Base-by-base conservation (phyloP, 1,140 invertebrate genomes). In the Probaryconus sp. region DNA sequence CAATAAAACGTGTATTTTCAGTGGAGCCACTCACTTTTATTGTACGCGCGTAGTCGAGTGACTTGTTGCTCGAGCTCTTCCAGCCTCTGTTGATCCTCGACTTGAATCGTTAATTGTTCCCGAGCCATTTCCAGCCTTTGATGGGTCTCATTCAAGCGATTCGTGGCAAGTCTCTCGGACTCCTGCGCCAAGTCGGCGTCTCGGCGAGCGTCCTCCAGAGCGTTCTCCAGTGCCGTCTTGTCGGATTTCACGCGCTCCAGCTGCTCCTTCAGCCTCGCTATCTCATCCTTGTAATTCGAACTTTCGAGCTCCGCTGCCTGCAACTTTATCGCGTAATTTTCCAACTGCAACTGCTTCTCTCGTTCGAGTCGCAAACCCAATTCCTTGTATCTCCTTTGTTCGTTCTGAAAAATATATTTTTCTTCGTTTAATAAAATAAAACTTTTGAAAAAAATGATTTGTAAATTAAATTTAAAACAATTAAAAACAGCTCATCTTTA, bases 331-430 rank as follows among this genome's bases (percentile, higher is more conserved):
- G 91, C 92, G 78, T 92, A 92, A 77, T 96, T 96, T 82, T 97
- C 94, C 50, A 96, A 87, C 84, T 97, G 94, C 24, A 96, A 89
- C 74, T 94, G 92, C 56, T 95, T 93, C 84, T 97, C 96, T 30
- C 95, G 88, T 79, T 97, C 96, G 4, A 96, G 88, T 28, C 96
- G 89, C 9, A 91, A 87, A 47, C 95, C 89, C 33, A 94, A 89
- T 77, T 98, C 96, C 56, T 94, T 91, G 28, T 97, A 94, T 30
- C 96, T 90, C 76, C 92, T 90, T 82, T 97, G 94, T 80, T 98
- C 96, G 47, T 96, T 94, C 69, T 92, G 42, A 7, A 20, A 38
- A n/a, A 51, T 21, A 64, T 50, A 55, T 35, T 17, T 17, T 13
- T 37, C 3, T 0, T 7, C 11, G 6, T 10, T 35, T 24, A 51